A percentile compares a stretch with the other conserved stretches of the same genome.
Conservation (phyloP, 2,113 vertebrate genomes). For the Rallus limicola region DNA sequence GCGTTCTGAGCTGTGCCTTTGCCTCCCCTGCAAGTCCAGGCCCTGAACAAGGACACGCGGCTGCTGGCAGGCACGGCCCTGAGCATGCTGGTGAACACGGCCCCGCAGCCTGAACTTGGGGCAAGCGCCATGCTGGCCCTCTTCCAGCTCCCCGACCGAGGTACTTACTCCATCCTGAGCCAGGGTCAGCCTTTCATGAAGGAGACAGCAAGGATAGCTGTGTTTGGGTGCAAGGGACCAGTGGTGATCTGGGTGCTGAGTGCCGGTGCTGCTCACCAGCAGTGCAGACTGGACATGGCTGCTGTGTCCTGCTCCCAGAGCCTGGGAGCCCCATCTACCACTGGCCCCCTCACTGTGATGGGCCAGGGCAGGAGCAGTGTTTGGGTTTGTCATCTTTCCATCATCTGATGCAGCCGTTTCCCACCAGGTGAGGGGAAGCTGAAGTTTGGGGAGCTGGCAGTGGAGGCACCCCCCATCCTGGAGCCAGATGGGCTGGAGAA, state of each 20-base stretch:
- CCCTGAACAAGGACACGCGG: slow-evolving; percentile 78
- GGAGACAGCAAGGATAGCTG: rapidly evolving
- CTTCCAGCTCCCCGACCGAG: slow-evolving; percentile 63
- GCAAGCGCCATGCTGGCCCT: slow-evolving; percentile 73
- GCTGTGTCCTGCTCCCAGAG: rapidly evolving
- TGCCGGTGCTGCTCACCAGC: background rate
- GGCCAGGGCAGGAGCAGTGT: background rate
- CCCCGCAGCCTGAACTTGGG: slow-evolving; percentile 54
- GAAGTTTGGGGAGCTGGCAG: slow-evolving; percentile 76
- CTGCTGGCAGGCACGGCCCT: slow-evolving; percentile 85
- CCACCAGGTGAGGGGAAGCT: slow-evolving; percentile 68
- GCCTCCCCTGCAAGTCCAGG: slow-evolving; percentile 47
- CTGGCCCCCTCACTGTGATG: rapidly evolving
- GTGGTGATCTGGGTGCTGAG: background rate
- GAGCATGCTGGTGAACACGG: slow-evolving; percentile 85
- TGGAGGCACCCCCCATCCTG: slow-evolving; percentile 23
- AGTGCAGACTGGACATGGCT: background rate
- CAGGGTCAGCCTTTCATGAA: background rate
- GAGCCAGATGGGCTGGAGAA: slow-evolving; percentile 66
- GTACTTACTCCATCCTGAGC: background rate
- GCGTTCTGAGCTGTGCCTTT: background rate
- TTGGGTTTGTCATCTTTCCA: background rate
- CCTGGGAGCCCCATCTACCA: background rate
- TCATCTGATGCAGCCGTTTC: background rate
- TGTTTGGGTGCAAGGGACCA: background rate